Percentiles rank a stretch among this genome's conserved stretches.
Conservation (phyloP, 2,888 invertebrate genomes). For the Perizoma affinitatum region DNA sequence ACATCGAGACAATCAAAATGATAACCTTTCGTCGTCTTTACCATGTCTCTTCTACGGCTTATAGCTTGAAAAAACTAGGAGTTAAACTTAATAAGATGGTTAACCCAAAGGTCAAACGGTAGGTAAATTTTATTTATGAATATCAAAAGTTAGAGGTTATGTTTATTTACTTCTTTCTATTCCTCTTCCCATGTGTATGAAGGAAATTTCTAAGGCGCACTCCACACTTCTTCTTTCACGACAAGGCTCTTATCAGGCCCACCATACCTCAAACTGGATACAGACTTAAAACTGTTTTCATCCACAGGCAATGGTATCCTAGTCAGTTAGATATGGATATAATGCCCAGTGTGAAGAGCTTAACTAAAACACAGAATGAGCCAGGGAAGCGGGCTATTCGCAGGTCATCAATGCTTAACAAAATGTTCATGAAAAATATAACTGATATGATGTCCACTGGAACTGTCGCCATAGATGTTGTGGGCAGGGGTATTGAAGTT, state of each 20-base stretch:
- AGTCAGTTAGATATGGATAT: slow-evolving; percentile 45
- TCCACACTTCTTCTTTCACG: too few relatives aligned
- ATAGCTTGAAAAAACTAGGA: slow-evolving; percentile 66
- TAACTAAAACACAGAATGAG: slow-evolving; percentile 74
- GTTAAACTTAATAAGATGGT: slow-evolving; percentile 72
- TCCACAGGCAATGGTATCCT: slow-evolving; percentile 68
- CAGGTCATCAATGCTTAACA: slow-evolving; percentile 88
- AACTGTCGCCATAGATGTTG: slow-evolving; percentile 83
- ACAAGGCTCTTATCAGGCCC: too few relatives aligned
- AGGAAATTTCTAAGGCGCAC: too few relatives aligned
- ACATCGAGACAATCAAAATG: slow-evolving; percentile 34
- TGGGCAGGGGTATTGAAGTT: slow-evolving; percentile 89
- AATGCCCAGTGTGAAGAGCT: slow-evolving; percentile 66
- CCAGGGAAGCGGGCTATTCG: slow-evolving; percentile 82
- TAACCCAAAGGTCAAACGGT: slow-evolving; percentile 70
- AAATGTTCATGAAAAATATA: slow-evolving; percentile 91
- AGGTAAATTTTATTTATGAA: slow-evolving; percentile 9
- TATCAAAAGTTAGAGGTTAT: slow-evolving; percentile 23
- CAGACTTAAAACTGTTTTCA: too few relatives aligned
- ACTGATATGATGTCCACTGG: slow-evolving; percentile 91
- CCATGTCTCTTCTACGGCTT: slow-evolving; percentile 55
- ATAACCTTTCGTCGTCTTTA: slow-evolving; percentile 61
- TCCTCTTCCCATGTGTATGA: too few relatives aligned
- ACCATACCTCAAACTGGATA: too few relatives aligned
- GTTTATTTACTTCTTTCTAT: slow-evolving; percentile 1